A percentile compares a stretch with the other conserved stretches of the same genome.
Conservation (phyloP, 2,797 vertebrate species). For the Sparus aurata region DNA sequence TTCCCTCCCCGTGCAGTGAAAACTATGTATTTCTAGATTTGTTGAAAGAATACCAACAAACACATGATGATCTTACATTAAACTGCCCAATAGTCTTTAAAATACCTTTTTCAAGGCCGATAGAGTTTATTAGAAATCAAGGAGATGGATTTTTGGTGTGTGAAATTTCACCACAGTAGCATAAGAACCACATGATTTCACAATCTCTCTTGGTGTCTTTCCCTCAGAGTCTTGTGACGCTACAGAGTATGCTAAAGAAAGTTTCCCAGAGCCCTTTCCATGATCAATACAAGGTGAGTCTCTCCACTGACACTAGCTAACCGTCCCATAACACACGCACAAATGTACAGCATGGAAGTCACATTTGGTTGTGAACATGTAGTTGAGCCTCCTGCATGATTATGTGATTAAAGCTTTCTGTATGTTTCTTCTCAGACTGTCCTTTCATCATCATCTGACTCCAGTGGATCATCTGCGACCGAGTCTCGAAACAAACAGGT, state of each 20-base stretch:
- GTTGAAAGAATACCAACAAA: too few species aligned
- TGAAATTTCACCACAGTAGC: too few species aligned
- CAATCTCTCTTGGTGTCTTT: neutral
- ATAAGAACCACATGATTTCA: too few species aligned
- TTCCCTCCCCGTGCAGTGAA: too few species aligned
- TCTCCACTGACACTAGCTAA: neutral
- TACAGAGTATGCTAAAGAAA: slow-evolving; percentile 68
- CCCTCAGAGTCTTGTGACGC: slow-evolving; percentile 52
- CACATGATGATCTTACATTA: too few species aligned
- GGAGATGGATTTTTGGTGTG: too few species aligned
- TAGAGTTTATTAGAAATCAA: too few species aligned
- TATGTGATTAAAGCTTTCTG: neutral
- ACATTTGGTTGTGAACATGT: neutral
- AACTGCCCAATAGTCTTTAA: too few species aligned
- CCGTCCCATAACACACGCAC: neutral
- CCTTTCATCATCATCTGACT: slow-evolving; percentile 33
- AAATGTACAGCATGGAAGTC: neutral
- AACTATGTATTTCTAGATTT: too few species aligned
- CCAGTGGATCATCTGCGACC: slow-evolving; percentile 18
- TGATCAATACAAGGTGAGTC: slow-evolving; percentile 50
- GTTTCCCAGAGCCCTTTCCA: slow-evolving; percentile 58
- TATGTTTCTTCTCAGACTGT: slow-evolving; percentile 23
- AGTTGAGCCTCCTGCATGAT: neutral
- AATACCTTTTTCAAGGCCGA: too few species aligned
- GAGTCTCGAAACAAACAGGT: slow-evolving; percentile 43